phyloP scores from a whole-genome alignment of 2,888 invertebrate species.

The Steinernema hermaphroditum region DNA sequence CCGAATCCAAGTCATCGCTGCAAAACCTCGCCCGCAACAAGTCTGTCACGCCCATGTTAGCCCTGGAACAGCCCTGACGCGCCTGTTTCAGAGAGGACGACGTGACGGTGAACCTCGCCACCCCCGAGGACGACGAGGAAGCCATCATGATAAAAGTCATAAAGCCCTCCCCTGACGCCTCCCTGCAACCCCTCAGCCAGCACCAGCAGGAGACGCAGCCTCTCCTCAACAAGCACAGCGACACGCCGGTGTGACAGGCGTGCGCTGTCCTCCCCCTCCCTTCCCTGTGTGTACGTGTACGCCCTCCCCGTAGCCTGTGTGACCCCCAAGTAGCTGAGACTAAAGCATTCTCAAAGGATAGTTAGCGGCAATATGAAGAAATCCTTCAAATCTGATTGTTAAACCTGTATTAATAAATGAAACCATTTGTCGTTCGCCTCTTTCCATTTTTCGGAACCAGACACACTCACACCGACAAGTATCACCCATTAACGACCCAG shows the following conservation, averaged over 20 bases:
- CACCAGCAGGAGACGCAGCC: slow-evolving; percentile 45
- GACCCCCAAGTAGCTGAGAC: too few species aligned
- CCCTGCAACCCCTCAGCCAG: slow-evolving; percentile 42
- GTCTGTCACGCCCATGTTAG: neutral
- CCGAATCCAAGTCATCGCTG: slow-evolving; percentile 58
- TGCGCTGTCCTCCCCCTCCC: neutral
- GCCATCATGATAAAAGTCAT: slow-evolving; percentile 65
- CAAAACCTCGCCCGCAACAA: slow-evolving; percentile 35
- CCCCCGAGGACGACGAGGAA: slow-evolving; percentile 64
- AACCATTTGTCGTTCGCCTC: too few species aligned
- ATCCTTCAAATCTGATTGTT: too few species aligned
- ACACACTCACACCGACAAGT: too few species aligned
- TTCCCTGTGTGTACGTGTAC: neutral
- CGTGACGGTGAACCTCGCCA: slow-evolving; percentile 41
- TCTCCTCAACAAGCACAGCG: slow-evolving; percentile 44
- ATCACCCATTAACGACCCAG: too few species aligned
- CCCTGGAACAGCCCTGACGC: neutral
- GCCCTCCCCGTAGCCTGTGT: too few species aligned
- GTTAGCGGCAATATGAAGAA: too few species aligned
- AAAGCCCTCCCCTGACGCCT: slow-evolving; percentile 55
- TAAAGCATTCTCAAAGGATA: too few species aligned
- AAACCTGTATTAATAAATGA: too few species aligned
- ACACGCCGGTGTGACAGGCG: slow-evolving; percentile 9
- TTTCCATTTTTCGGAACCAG: too few species aligned
- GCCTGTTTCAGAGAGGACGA: slow-evolving; percentile 16